Base-by-base conservation (phyloP, 1,140 invertebrate species). In the Grapholita molesta region DNA sequence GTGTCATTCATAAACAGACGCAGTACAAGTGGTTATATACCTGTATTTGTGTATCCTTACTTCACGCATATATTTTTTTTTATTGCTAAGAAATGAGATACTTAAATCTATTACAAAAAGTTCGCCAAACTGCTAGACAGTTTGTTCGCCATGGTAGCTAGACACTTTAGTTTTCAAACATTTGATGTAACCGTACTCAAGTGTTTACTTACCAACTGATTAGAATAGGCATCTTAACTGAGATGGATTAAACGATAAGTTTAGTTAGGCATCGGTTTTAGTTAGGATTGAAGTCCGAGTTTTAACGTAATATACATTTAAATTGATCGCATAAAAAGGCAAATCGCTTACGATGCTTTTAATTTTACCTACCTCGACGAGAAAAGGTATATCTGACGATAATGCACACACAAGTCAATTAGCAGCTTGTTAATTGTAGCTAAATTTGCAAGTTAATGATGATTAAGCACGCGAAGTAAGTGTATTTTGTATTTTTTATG, bases 401-500 rank as follows among this genome's bases (percentile, higher is more conserved):
- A 48, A 48, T 48, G 42, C 42, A 48, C 42, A 48, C 18, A 48
- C 6, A 48, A 18, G 42, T 21, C 42, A 48, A 48, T 48, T 48
- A 48, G 42, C 42, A 21, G 15, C 42, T 48, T 15, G 42, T 48
- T 48, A 48, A 48, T 48, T 48, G 21, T 48, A 48, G 42, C 55
- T 18, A 25, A 30, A 15, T 61, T 28, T 25, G 55, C 55, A 30
- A 67, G 66, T 48, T 67, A 28, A 48, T 67, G 38, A 67, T 52
- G 66, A 67, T 67, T 24, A 66, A 42, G 42, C 25, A 24, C 23
- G 38, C n/a, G n/a, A 61, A 61, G 24, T 67, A 67, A 52, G 66
- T 67, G 66, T 30, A 48, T 67, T 48, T 67, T 67, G 42, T 52
- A 30, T 67, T 67, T 52, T 61, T 61, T 61, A 61, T 61, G 55